Conservation (phyloP, 2,888 invertebrate genomes). For the Dichetophora obliterata region DNA sequence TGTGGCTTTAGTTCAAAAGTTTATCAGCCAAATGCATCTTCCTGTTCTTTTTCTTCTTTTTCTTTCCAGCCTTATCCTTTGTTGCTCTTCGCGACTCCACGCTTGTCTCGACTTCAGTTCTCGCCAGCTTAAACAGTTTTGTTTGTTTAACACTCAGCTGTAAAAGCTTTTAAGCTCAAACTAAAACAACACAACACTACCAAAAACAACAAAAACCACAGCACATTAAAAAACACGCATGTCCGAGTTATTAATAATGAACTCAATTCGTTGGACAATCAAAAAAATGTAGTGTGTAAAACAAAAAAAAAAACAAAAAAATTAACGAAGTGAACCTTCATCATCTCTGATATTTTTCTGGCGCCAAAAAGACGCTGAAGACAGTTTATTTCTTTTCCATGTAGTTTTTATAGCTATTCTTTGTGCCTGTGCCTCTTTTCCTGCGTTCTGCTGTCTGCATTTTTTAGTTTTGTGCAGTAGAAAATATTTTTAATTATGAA, state of each 20-base stretch:
- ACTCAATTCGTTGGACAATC: conserved; percentile 34
- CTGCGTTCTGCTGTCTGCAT: not conserved
- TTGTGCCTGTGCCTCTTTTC: conserved; percentile 1
- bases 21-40: not conserved
- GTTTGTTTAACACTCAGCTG: conserved; percentile 49
- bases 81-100: not conserved
- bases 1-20: not conserved
- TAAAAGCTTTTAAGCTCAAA: conserved; percentile 3
- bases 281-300: not conserved
- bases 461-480: not conserved
- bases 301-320: not conserved
- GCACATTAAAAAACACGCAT: conserved; percentile 9
- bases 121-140: conserved; percentile 45
- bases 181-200: not conserved
- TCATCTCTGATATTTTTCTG: conserved; percentile 55
- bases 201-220: not conserved
- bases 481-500: not conserved
- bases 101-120: conserved; percentile 21
- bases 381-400: conserved; percentile 1
- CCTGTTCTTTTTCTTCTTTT: not conserved
- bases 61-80: conserved; percentile 32
- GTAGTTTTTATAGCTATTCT: conserved; percentile 22
- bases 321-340: not conserved
- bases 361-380: conserved; percentile 64
- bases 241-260: conserved; percentile 38